A percentile compares a stretch with the other conserved stretches of the same genome.
Conservation (phyloP, 2,888 invertebrate genomes). For the Platycheirus rosarum region DNA sequence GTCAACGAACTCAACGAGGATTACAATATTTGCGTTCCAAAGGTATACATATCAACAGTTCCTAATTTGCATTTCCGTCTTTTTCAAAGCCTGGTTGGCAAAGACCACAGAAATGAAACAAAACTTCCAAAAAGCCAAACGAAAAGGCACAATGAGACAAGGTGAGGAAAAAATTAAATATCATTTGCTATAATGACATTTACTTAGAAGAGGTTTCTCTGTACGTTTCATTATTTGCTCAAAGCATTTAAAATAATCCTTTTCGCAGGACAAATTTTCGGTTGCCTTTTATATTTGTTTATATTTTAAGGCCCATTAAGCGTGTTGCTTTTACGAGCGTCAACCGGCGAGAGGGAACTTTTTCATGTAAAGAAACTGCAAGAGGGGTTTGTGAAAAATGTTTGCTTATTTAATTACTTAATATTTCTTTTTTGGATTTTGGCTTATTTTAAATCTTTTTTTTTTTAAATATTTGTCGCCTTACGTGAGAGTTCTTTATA, state of each 20-base stretch:
- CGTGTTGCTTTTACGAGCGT: conserved; percentile 41
- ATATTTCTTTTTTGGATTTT: conserved; percentile 25
- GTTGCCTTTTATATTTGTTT: conserved; percentile 58
- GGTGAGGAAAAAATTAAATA: conserved; percentile 65
- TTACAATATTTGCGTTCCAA: conserved; percentile 28
- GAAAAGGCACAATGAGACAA: conserved; percentile 37
- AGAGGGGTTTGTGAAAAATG: conserved; percentile 48
- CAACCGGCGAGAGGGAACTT: conserved; percentile 45
- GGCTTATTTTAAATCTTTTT: conserved; percentile 20
- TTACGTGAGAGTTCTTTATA: conserved; percentile 56
- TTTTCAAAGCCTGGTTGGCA: conserved; percentile 9
- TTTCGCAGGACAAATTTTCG: conserved; percentile 52
- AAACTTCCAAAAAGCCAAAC: conserved; percentile 29
- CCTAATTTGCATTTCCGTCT: conserved; percentile 32
- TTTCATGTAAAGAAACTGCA: conserved; percentile 35
- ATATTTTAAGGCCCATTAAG: conserved; percentile 46
- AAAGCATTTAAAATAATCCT: conserved; percentile 62
- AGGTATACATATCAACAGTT: background rate
- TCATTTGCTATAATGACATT: conserved; percentile 52
- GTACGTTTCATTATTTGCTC: conserved; percentile 60
- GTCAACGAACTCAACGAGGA: conserved; percentile 53
- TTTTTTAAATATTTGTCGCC: conserved; percentile 53
- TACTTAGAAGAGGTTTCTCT: conserved; percentile 47
- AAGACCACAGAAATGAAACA: conserved; percentile 5
- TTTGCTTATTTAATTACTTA: conserved; percentile 65